A percentile compares a stretch with the other conserved stretches of the same genome.
These are phyloP conservation scores for Rhinopomastus cyanomelas DNA, from an alignment of 2,113 vertebrate species.

Conservation along the genomic window DNA sequence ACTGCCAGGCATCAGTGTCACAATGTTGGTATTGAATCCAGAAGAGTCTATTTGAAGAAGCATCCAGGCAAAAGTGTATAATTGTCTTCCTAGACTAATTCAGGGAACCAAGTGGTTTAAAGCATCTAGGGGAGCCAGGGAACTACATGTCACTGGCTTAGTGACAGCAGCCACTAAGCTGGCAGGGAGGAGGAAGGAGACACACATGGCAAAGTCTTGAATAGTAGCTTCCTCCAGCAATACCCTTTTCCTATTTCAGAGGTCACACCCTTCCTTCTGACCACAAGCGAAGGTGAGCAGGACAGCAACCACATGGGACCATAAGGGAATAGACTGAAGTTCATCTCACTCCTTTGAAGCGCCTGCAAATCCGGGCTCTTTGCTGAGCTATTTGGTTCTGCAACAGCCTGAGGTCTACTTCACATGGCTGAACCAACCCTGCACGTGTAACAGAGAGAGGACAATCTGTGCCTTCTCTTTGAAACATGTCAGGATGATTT, in stretches of 20 bases:
- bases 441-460: rapidly evolving
- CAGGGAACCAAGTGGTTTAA: background rate
- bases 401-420: background rate
- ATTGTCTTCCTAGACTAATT: background rate
- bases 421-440: background rate
- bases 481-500: background rate
- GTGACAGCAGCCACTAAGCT: background rate
- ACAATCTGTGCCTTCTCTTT: background rate
- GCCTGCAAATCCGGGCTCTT: background rate
- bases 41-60: background rate
- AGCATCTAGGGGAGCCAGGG: background rate
- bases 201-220: background rate
- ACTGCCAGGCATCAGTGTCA: background rate
- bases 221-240: background rate
- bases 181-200: background rate
- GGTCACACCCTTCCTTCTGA: background rate
- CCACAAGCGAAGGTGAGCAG: background rate
- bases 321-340: rapidly evolving
- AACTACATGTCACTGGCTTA: background rate
- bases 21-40: background rate
- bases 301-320: background rate
- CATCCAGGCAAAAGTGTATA: background rate
- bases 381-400: background rate
- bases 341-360: background rate
- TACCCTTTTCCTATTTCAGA: background rate